Conservation (phyloP, 2,888 invertebrate species). For the Subacronicta megacephala region DNA sequence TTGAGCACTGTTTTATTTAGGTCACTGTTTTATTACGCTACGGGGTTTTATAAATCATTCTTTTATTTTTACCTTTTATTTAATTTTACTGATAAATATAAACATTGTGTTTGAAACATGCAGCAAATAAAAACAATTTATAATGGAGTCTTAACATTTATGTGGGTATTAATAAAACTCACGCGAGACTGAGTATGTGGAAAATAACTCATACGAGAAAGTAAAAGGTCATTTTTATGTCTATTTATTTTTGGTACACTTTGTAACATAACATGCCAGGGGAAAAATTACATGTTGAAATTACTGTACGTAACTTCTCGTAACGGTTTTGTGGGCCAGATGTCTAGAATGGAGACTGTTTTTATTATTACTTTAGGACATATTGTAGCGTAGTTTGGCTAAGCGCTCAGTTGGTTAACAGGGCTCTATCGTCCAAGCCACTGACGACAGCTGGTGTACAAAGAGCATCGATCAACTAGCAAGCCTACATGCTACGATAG, state of each 20-base stretch:
- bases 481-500: slow-evolving; percentile 31
- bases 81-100: slow-evolving; percentile 6
- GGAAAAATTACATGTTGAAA: slow-evolving; percentile 12
- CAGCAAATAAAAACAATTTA: slow-evolving; percentile 23
- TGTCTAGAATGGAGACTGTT: slow-evolving; percentile 36
- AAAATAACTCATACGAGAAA: slow-evolving; percentile 1
- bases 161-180: background rate
- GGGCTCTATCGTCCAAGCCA: slow-evolving; percentile 60
- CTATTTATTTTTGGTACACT: background rate
- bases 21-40: slow-evolving; percentile 46
- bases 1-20: slow-evolving; percentile 60
- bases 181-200: background rate
- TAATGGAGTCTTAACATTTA: background rate
- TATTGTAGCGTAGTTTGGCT: slow-evolving; percentile 24
- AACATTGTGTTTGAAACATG: slow-evolving; percentile 16
- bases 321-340: slow-evolving; percentile 31
- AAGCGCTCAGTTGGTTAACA: slow-evolving; percentile 49
- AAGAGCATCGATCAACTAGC: slow-evolving; percentile 69
- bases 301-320: slow-evolving; percentile 7
- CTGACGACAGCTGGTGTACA: slow-evolving; percentile 65
- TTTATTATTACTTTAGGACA: slow-evolving; percentile 30
- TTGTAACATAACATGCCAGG: background rate
- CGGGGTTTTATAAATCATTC: slow-evolving; percentile 15
- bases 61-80: slow-evolving; percentile 17
- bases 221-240: background rate